Base-by-base conservation (phyloP, 2,113 vertebrate genomes). In the Macaca nemestrina region DNA sequence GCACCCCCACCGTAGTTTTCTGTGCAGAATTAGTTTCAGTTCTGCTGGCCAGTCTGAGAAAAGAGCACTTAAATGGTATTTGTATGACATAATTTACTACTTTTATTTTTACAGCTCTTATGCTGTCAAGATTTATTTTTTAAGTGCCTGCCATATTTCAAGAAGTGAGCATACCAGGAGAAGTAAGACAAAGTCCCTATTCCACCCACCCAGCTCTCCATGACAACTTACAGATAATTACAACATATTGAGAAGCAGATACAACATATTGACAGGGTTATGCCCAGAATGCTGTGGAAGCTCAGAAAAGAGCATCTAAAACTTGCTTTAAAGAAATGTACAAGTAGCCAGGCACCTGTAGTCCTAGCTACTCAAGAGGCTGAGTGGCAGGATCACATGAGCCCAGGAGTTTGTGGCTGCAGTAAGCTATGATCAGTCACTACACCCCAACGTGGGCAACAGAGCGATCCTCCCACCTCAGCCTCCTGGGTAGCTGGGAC, bases 71-170 rank as follows among this genome's bases (percentile, higher is more conserved):
- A 50, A 80, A 84, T 90, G 38, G 23, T 14, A 78, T 79, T 82
- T 97, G 30, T 88, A 78, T 81, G 43, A 57, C 38, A 80, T 55
- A 83, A 78, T 90, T 72, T 85, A 61, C 78, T 85, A 32, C 32
- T 78, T 96, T 90, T 82, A 72, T 75, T 95, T 90, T 91, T 67
- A 75, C 9, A 67, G 30, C n/a, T 89, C 73, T 83, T 43, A 81
- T 85, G 72, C 32, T 67, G 76, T 84, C 20, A 45, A 35, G 45
- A 55, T 82, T 79, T n/a, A 75, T 88, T 67, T 89, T 27, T 89
- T 67, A 45, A 83, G 12, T 87, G 23, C 35, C 57, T 57, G 35
- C 48, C 79, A 8, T 94, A 30, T 90, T 87, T 93, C 38, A 87
- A 85, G 43, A 52, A 88, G 43, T 55, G 22, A 52, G 43, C 17